Evolutionary conservation across 2,113 vertebrate species (phyloP), one percentile per base, ranked within the genome.

Genomic region (Antigone vipio): DNA sequence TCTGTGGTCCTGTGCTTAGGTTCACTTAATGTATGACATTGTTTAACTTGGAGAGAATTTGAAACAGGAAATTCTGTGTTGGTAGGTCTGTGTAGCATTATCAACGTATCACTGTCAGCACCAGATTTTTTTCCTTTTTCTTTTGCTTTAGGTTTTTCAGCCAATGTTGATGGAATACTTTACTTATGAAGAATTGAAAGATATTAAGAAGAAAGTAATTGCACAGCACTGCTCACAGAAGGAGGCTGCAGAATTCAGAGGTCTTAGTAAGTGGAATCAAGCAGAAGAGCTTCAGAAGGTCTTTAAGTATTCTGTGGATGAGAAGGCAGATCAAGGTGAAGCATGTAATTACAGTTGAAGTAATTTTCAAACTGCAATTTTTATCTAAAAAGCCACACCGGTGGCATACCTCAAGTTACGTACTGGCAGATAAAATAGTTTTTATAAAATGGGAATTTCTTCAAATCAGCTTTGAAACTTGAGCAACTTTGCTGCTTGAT

Each of bases 91-190:
- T 86, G 38, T 71, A 77, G 26, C 12, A 6, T 56, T 88, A 38
- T 29, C 0, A 0, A 30, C 49, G 38, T 82, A 4, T 49, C 52
- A 63, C 44, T 15, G 9, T 71, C 52, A 66, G 66, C 47, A 55
- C 5, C 29, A 44, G n/a, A 7, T 23, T 35, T 49, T 20, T 75
- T 35, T 2, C 5, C 15, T 71, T 56, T 38, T 71, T 58, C 59
- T 20, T 90, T 67, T 86, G 29, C 67, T 63, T 89, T 97, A 99
- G 99, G 99, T 99, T 94, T 99, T 99, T 93, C 99, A 99, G 98
- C 99, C 99, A 56, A 99, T 99, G 99, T 98, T 99, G 96, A 99
- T 99, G 99, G 98, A 99, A 97, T 99, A 99, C 97, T 99, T 99
- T 92, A 99, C 99, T 63, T 99, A 99, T 0, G 99, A 99, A 94